These are phyloP conservation scores for Malurus splendens DNA, from an alignment of 2,797 vertebrate species.

Conservation along the genomic window DNA sequence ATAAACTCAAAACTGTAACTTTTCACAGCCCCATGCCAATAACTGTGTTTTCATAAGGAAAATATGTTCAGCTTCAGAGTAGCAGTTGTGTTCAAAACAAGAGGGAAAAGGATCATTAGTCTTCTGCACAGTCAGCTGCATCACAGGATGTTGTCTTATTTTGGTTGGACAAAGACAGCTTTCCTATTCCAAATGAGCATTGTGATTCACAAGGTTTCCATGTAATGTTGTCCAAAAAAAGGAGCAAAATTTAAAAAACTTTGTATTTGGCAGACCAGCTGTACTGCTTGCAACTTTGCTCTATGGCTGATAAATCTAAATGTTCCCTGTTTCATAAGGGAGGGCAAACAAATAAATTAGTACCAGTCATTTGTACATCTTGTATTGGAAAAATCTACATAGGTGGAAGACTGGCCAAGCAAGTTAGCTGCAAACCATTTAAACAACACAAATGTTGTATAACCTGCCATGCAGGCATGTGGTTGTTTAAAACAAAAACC, in stretches of 20 bases:
- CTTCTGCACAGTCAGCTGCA: background rate
- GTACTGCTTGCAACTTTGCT: background rate
- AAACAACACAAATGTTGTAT: background rate
- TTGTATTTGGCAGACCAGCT: background rate
- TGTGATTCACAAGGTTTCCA: background rate
- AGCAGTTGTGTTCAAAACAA: background rate
- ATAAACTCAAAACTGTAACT: background rate
- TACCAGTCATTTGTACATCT: background rate
- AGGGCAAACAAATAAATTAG: background rate
- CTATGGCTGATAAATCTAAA: background rate
- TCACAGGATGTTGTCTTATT: background rate
- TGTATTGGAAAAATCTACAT: background rate
- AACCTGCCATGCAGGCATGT: background rate
- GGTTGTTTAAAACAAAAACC: background rate
- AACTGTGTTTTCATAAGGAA: background rate
- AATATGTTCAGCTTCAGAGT: background rate
- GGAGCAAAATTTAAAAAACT: background rate
- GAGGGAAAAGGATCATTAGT: background rate
- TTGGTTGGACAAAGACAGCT: background rate
- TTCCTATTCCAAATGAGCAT: background rate
- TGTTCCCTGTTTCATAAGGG: background rate
- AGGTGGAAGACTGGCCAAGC: background rate
- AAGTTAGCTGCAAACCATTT: background rate
- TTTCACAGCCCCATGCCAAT: background rate
- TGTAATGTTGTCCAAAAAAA: background rate